Evolutionary conservation across 2,888 invertebrate species (phyloP).

Genomic region (Amphipyra berbera): DNA sequence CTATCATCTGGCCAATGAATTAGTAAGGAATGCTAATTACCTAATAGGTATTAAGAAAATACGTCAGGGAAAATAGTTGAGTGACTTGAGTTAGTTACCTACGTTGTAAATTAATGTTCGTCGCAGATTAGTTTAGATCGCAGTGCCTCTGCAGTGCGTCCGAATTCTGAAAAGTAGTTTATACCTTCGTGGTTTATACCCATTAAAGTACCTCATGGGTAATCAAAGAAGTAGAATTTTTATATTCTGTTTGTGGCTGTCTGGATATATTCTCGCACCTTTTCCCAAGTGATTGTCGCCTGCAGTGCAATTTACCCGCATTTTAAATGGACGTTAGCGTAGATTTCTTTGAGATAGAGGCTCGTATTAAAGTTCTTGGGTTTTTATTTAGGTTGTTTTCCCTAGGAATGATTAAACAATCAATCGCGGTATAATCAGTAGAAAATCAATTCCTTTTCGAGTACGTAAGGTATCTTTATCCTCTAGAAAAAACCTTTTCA

Average conservation of each 20-base stretch:
- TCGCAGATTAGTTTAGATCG: neutral
- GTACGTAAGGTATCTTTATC: neutral
- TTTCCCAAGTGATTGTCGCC: constrained; percentile 34
- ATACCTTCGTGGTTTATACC: constrained; percentile 1
- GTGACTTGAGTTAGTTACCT: too few relatives aligned
- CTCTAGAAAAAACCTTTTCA: too few relatives aligned
- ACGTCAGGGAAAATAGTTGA: too few relatives aligned
- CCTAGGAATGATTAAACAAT: neutral
- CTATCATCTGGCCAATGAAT: too few relatives aligned
- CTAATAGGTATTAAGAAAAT: too few relatives aligned
- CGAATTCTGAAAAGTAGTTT: neutral
- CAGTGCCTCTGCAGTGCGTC: too few relatives aligned
- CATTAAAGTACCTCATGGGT: neutral
- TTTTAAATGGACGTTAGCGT: constrained; percentile 39
- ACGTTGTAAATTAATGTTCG: too few relatives aligned
- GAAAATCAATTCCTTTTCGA: neutral
- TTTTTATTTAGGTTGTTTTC: constrained; percentile 1
- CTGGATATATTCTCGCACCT: neutral
- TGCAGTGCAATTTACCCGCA: constrained; percentile 43
- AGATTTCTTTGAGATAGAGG: constrained; percentile 38
- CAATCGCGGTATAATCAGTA: neutral
- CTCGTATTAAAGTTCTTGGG: constrained; percentile 12
- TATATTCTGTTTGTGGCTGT: constrained; percentile 1
- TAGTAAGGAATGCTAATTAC: too few relatives aligned
- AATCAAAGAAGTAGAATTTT: constrained; percentile 8